Percentiles rank a stretch among this genome's conserved stretches.
Evolutionary conservation across 1,140 invertebrate genomes (phyloP).

Genomic region (Drosophila littoralis): DNA sequence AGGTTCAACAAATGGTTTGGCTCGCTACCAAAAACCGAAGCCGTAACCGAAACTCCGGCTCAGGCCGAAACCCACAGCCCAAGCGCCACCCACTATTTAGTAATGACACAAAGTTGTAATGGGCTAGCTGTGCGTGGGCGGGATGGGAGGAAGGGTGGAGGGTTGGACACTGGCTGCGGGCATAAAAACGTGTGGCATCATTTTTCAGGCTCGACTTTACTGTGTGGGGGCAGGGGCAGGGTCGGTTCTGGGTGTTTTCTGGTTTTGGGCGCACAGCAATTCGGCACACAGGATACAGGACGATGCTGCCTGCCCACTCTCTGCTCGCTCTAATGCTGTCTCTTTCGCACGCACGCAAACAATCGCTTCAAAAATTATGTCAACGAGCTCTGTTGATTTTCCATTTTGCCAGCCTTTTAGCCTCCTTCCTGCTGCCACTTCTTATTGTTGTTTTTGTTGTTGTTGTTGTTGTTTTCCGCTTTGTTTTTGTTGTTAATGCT

Average conservation of each 20-base stretch:
- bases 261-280: conserved; percentile 67
- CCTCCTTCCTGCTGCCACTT: conserved; percentile 33
- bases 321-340: neutral
- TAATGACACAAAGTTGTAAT: conserved; percentile 67
- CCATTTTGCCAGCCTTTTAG: conserved; percentile 59
- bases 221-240: neutral
- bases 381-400: conserved; percentile 83
- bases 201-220: conserved; percentile 48
- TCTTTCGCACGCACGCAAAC: conserved; percentile 31
- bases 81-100: conserved; percentile 62
- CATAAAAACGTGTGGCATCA: conserved; percentile 58
- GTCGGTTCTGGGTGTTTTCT: conserved; percentile 41
- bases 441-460: conserved; percentile 14
- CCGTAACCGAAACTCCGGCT: conserved; percentile 39
- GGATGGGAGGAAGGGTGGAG: neutral
- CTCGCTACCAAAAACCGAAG: conserved; percentile 61
- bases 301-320: neutral
- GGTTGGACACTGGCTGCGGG: conserved; percentile 8
- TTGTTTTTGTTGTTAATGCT: conserved; percentile 53
- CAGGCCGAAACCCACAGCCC: neutral
- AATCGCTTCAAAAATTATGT: conserved; percentile 78
- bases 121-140: neutral
- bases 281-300: conserved; percentile 10
- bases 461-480: conserved; percentile 31
- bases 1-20: conserved; percentile 81